phyloP scores from a whole-genome alignment of 1,140 invertebrate species.

The Semibalanus balanoides region DNA sequence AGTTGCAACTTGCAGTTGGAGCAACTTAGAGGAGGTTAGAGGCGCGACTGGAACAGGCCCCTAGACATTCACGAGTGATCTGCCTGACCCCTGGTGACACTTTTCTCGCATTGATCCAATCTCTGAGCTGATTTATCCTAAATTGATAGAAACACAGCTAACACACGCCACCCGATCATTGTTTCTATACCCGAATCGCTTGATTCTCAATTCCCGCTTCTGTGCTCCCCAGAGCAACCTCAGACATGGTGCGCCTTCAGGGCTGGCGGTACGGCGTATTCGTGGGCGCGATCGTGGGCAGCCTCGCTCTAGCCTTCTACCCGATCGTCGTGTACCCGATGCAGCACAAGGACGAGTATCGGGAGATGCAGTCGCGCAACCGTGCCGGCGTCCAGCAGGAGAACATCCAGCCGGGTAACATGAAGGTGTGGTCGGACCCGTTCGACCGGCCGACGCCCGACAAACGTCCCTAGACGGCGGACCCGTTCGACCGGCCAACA shows the following conservation, averaged over 20 bases:
- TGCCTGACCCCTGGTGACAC: too few species aligned
- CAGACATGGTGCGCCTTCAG: slow-evolving; percentile 29
- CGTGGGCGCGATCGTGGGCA: slow-evolving; percentile 40
- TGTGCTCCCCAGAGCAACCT: too few species aligned
- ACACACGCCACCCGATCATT: too few species aligned
- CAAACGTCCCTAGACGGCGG: slow-evolving; percentile 22
- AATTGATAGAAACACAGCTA: too few species aligned
- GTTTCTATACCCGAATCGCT: too few species aligned
- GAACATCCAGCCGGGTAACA: slow-evolving; percentile 52
- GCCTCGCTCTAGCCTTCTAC: slow-evolving; percentile 41
- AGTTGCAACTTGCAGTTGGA: too few species aligned
- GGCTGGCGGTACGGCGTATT: slow-evolving; percentile 45
- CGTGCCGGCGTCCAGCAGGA: slow-evolving; percentile 44
- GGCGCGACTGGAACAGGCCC: too few species aligned
- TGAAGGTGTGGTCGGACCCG: slow-evolving; percentile 54
- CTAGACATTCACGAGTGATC: too few species aligned
- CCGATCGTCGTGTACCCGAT: slow-evolving; percentile 48
- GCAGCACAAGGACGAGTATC: slow-evolving; percentile 45
- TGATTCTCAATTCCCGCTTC: too few species aligned
- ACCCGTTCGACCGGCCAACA: slow-evolving; percentile 40
- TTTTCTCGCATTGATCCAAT: too few species aligned
- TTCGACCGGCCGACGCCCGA: slow-evolving; percentile 31
- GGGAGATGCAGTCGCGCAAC: slow-evolving; percentile 30
- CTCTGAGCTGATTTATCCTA: too few species aligned
- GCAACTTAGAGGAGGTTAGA: too few species aligned